Percentiles rank a stretch among this genome's conserved stretches.
Conservation (phyloP, 2,888 invertebrate genomes). For the Conomelus anceps region DNA sequence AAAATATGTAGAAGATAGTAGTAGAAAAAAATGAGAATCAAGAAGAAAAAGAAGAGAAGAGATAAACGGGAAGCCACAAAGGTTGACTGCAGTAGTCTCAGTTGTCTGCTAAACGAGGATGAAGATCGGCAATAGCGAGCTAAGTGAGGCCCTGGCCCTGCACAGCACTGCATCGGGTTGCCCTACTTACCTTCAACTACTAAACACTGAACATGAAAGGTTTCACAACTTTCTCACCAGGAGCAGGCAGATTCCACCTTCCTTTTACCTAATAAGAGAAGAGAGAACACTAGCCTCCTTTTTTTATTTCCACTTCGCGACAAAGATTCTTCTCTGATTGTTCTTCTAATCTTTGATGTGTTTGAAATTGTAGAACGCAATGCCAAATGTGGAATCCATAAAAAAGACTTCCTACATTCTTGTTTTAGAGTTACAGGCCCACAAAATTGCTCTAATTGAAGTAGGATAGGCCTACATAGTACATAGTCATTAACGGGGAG, state of each 20-base stretch:
- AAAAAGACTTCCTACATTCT: not conserved
- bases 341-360: not conserved
- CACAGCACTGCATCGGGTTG: no score
- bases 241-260: not conserved
- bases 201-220: no score
- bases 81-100: not conserved
- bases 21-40: no score
- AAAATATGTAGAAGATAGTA: not conserved
- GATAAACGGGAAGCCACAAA: not conserved
- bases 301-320: not conserved
- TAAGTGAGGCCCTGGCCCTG: not conserved
- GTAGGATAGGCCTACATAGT: no score
- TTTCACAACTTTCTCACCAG: not conserved
- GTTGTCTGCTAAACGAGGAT: not conserved
- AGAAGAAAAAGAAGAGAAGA: no score
- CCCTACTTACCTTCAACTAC: not conserved
- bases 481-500: no score
- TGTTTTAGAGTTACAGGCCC: no score
- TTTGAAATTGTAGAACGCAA: not conserved
- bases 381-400: not conserved
- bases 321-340: not conserved
- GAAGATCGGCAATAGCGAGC: not conserved
- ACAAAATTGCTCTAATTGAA: no score
- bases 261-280: not conserved
- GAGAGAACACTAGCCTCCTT: not conserved